Evolutionary conservation across 1,140 invertebrate genomes (phyloP).

Genomic region (Pissodes strobi): DNA sequence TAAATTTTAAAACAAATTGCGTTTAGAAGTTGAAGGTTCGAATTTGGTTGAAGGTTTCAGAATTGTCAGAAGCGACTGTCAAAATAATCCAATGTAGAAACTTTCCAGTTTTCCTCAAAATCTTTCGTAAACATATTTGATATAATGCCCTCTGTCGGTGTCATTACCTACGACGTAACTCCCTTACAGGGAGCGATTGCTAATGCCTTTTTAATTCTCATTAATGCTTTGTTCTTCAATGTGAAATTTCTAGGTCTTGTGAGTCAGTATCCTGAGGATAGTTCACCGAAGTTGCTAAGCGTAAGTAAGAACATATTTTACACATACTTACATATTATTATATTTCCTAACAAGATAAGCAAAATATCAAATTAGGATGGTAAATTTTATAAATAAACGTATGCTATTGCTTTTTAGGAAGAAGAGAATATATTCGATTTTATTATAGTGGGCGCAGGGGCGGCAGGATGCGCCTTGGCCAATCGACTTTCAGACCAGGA

Average conservation of each 20-base stretch:
- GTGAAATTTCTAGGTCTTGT: conserved; percentile 30
- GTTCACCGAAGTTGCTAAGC: conserved; percentile 18
- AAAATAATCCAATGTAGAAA: no score
- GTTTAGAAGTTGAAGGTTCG: no score
- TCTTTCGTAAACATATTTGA: neutral
- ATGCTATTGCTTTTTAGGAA: conserved; percentile 20
- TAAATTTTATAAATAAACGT: neutral
- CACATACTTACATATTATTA: no score
- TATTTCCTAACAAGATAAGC: neutral
- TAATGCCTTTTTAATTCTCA: conserved; percentile 34
- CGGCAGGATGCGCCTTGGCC: conserved; percentile 75
- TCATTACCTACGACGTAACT: conserved; percentile 31
- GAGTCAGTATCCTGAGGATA: conserved; percentile 32
- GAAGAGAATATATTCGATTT: conserved; percentile 68
- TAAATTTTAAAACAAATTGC: no score
- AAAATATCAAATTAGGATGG: neutral
- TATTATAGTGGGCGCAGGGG: conserved; percentile 87
- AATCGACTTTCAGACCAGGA: conserved; percentile 57
- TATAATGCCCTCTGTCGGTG: conserved; percentile 19
- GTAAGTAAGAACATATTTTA: conserved; percentile 19
- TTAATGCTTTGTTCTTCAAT: conserved; percentile 37
- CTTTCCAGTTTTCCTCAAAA: neutral
- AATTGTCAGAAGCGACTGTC: no score
- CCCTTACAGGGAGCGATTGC: conserved; percentile 28
- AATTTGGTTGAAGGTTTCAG: no score